Base-by-base conservation (phyloP, 2,797 vertebrate species). In the Sebastolobus alascanus region DNA sequence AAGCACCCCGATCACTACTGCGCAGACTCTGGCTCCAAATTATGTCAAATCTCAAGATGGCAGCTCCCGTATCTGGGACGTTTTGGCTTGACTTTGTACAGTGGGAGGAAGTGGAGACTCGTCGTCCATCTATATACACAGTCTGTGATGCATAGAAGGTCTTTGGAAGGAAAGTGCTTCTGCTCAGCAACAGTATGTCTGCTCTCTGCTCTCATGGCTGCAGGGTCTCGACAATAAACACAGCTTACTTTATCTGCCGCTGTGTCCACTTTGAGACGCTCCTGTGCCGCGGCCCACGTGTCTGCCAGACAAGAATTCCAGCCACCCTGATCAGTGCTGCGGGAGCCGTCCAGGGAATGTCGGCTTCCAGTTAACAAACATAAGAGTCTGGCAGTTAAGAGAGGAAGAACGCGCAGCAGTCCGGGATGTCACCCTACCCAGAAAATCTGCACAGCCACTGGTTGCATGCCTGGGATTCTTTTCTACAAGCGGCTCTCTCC, bases 401-500 rank as follows among this genome's bases (percentile, higher is more conserved):
- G 72, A 73, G 80, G 80, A 77, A 66, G 80, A 61, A 52, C 43
- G 22, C 54, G 83, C 70, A 85, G 82, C 58, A 78, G 70, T 18
- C 38, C 10, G 2, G 85, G 86, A 85, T 85, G 92, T 91, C 87
- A 89, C 90, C 83, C 78, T 90, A 80, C 80, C 87, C 85, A 84
- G 84, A 88, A 88, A 86, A 54, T 82, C 73, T 83, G 61, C 84
- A 84, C 77, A 69, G 85, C 86, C 86, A 29, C 88, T 61, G 72
- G 80, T 88, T 61, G 75, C 90, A 94, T 95, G 88, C 92, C 81
- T 92, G 85, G 83, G 59, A 95, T 95, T 93, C 94, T 82, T 89
- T 79, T 76, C 68, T 70, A 46, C 82, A 84, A 87, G 71, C 86
- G 76, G 64, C 84, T 84, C 86, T 85, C 87, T 90, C 87, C 87